A percentile compares a stretch with the other conserved stretches of the same genome.
These are phyloP conservation scores for Mylabris phalerata DNA, from an alignment of 1,140 invertebrate species.

Conservation along the genomic window DNA sequence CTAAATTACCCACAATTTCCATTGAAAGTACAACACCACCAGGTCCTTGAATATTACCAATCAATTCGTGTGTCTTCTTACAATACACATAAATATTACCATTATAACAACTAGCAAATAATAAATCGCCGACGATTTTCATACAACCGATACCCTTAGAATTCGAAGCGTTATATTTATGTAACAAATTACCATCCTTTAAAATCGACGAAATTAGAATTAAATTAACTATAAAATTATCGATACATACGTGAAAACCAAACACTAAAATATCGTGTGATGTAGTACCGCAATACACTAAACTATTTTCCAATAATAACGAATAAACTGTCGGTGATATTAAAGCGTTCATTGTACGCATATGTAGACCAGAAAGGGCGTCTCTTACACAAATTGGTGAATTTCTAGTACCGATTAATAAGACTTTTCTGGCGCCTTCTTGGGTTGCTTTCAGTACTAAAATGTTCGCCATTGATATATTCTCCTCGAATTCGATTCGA, in stretches of 20 bases:
- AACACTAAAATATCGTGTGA: constrained; percentile 34
- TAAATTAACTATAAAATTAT: constrained; percentile 1
- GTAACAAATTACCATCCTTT: constrained; percentile 46
- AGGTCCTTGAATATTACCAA: constrained; percentile 46
- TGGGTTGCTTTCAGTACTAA: constrained; percentile 47
- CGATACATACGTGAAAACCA: constrained; percentile 34
- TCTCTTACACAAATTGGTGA: constrained; percentile 49
- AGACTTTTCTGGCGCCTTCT: constrained; percentile 48
- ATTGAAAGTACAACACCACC: constrained; percentile 50
- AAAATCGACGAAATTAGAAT: constrained; percentile 18
- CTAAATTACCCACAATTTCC: constrained; percentile 46
- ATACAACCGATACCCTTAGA: constrained; percentile 48
- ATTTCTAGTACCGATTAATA: constrained; percentile 49
- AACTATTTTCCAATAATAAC: constrained; percentile 30
- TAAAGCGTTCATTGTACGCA: constrained; percentile 35
- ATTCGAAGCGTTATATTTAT: constrained; percentile 44
- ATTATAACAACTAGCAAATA: constrained; percentile 52
- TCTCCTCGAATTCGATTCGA: constrained; percentile 43
- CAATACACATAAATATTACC: constrained; percentile 52
- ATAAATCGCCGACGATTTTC: constrained; percentile 43
- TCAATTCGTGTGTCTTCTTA: constrained; percentile 35
- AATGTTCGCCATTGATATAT: constrained; percentile 44
- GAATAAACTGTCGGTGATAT: constrained; percentile 33
- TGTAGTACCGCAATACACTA: constrained; percentile 37
- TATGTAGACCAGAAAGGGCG: constrained; percentile 45